phyloP scores from a whole-genome alignment of 1,140 invertebrate species.

The Macrosteles quadrilineatus region DNA sequence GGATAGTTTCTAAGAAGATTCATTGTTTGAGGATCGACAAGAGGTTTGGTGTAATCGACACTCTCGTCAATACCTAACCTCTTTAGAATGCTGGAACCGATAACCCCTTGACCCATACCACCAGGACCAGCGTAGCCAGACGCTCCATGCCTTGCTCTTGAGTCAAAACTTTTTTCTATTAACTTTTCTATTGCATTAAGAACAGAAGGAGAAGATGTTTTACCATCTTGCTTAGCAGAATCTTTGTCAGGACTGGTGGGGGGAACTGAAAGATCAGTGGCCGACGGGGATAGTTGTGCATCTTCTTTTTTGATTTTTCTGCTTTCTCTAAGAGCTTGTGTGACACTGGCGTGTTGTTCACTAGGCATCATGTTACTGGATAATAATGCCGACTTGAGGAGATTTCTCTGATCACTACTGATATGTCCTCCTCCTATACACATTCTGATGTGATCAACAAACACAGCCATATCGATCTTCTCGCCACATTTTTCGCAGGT shows the following conservation, averaged over 20 bases:
- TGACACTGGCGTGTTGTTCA: conserved; percentile 55
- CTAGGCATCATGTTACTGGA: conserved; percentile 68
- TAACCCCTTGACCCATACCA: conserved; percentile 66
- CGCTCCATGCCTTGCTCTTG: conserved; percentile 68
- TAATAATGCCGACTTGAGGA: conserved; percentile 72
- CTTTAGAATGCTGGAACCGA: conserved; percentile 87
- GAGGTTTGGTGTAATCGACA: conserved; percentile 86
- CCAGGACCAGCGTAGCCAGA: conserved; percentile 58
- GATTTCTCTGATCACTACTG: conserved; percentile 67
- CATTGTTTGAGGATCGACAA: conserved; percentile 85
- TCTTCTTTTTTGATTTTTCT: conserved; percentile 66
- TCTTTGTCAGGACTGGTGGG: conserved; percentile 57
- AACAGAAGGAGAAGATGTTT: conserved; percentile 76
- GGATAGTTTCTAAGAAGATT: conserved; percentile 76
- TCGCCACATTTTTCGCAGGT: conserved; percentile 96
- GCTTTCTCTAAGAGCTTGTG: conserved; percentile 58
- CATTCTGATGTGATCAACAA: conserved; percentile 90
- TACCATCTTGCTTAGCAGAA: conserved; percentile 54
- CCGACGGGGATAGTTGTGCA: conserved; percentile 65
- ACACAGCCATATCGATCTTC: conserved; percentile 89
- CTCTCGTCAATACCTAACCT: conserved; percentile 92
- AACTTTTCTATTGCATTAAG: conserved; percentile 94
- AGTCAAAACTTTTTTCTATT: conserved; percentile 96
- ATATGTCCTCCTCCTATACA: conserved; percentile 72
- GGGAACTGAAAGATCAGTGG: conserved; percentile 61